Conservation (phyloP, 2,888 invertebrate species). For the Podotricha telesiphe region DNA sequence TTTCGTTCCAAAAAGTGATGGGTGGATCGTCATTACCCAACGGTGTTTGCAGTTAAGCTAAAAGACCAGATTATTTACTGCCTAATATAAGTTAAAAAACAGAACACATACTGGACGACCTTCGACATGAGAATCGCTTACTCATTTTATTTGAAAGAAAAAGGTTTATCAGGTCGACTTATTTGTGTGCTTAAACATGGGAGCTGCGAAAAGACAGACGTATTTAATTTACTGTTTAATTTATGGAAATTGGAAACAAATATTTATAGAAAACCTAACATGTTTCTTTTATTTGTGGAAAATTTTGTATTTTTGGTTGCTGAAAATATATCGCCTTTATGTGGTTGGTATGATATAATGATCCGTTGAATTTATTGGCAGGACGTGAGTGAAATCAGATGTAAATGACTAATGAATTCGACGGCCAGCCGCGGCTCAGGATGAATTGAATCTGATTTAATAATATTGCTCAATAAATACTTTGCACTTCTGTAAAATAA, state of each 20-base stretch:
- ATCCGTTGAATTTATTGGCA: constrained; percentile 45
- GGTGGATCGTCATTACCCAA: constrained; percentile 80
- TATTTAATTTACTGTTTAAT: constrained; percentile 12
- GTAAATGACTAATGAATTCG: constrained; percentile 46
- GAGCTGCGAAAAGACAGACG: constrained; percentile 20
- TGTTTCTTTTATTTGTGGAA: constrained; percentile 9
- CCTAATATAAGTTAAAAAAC: constrained; percentile 39
- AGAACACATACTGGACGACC: constrained; percentile 34
- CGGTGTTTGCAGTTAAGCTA: constrained; percentile 80
- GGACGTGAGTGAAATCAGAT: constrained; percentile 45
- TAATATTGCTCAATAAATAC: constrained; percentile 31
- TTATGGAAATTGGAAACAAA: neutral
- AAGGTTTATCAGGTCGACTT: constrained; percentile 29
- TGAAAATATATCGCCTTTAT: constrained; percentile 36
- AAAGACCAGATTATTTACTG: constrained; percentile 70
- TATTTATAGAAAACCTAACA: constrained; percentile 5
- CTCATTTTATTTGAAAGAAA: constrained; percentile 35
- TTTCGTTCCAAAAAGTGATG: constrained; percentile 83
- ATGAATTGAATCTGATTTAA: constrained; percentile 36
- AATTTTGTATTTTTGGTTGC: constrained; percentile 9
- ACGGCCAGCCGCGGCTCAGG: constrained; percentile 37
- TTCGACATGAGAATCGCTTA: constrained; percentile 36
- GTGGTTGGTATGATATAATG: constrained; percentile 40
- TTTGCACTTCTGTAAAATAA: constrained; percentile 1
- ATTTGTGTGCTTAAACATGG: constrained; percentile 25